Evolutionary conservation across 2,113 vertebrate genomes (phyloP).

Genomic region (Hyla sarda): DNA sequence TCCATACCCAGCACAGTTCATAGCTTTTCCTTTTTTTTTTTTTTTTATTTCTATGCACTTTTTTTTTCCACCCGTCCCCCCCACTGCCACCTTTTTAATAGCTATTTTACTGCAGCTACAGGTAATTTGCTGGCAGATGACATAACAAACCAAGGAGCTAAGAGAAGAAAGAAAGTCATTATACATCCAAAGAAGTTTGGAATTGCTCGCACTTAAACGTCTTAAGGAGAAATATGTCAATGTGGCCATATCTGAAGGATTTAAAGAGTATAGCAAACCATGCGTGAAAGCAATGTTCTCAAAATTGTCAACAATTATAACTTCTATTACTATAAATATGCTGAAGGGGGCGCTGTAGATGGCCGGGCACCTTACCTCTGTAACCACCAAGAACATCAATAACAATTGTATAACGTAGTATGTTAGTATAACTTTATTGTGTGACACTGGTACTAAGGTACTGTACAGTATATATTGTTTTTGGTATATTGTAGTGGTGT

Average conservation of each 20-base stretch:
- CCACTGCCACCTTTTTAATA: constrained; percentile 37
- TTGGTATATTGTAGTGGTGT: too few relatives aligned
- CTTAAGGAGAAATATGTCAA: background rate
- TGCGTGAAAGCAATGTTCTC: background rate
- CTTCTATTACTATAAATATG: background rate
- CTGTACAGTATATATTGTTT: too few relatives aligned
- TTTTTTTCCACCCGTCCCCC: constrained; percentile 26
- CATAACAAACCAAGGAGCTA: constrained; percentile 17
- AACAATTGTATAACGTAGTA: background rate
- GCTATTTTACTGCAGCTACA: constrained; percentile 52
- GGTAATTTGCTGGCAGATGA: constrained; percentile 53
- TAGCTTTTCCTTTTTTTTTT: constrained; percentile 41
- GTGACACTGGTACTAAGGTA: too few relatives aligned
- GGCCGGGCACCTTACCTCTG: background rate
- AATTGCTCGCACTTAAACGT: background rate
- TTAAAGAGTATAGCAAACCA: background rate
- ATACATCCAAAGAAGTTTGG: constrained; percentile 6
- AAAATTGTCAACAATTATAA: background rate
- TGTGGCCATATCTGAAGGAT: background rate
- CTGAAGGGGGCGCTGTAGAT: background rate
- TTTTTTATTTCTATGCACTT: constrained; percentile 33
- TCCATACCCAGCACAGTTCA: constrained; percentile 40
- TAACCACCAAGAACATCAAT: background rate
- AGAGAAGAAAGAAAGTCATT: constrained; percentile 23
- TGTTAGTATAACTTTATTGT: background rate